phyloP scores from a whole-genome alignment of 2,888 invertebrate genomes.

The Orchestes rusci region DNA sequence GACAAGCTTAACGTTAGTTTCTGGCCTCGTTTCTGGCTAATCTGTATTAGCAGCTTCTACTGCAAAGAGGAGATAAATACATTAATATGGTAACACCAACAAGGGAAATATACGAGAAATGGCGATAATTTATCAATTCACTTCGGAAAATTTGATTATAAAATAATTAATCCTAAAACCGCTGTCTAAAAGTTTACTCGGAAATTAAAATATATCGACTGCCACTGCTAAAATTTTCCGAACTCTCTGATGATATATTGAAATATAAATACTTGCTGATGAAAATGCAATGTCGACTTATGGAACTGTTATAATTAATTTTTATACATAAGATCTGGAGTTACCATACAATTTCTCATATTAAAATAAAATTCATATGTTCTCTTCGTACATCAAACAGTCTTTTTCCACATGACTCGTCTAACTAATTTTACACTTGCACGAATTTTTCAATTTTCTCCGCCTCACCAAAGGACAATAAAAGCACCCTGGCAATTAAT shows the following conservation, averaged over 20 bases:
- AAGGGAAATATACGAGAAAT: constrained; percentile 22
- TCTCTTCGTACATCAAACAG: constrained; percentile 5
- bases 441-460: constrained; percentile 23
- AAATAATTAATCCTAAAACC: constrained; percentile 29
- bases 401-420: constrained; percentile 4
- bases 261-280: constrained; percentile 28
- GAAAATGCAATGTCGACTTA: constrained; percentile 13
- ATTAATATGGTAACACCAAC: no score
- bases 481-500: constrained; percentile 25
- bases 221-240: constrained; percentile 23
- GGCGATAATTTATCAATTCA: constrained; percentile 28
- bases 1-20: constrained; percentile 8
- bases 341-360: no score
- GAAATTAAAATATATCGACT: constrained; percentile 35
- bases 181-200: constrained; percentile 30
- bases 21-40: constrained; percentile 1
- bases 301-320: no score
- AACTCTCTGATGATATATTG: constrained; percentile 33
- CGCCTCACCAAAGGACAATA: constrained; percentile 18
- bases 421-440: constrained; percentile 14
- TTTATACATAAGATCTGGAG: no score
- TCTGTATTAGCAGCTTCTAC: constrained; percentile 1
- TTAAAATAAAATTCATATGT: not conserved
- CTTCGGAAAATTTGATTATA: constrained; percentile 28
- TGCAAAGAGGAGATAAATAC: no score